These are phyloP conservation scores for Chroicocephalus ridibundus DNA, from an alignment of 2,113 vertebrate genomes.

Conservation along the genomic window DNA sequence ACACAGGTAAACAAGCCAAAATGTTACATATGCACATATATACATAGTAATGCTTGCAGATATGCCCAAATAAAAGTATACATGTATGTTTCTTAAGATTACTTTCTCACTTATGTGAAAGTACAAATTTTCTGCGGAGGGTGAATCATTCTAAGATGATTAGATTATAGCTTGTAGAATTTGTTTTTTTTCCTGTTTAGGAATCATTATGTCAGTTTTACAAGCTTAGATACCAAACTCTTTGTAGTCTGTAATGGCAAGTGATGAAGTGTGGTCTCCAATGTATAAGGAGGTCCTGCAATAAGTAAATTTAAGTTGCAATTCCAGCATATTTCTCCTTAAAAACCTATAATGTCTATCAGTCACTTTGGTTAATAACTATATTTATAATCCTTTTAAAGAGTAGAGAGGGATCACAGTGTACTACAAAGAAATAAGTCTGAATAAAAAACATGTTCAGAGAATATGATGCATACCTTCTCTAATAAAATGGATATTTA, in stretches of 20 bases:
- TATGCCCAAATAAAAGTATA: not conserved
- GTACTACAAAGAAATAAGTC: not conserved
- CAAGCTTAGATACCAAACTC: not conserved
- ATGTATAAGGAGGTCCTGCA: not conserved
- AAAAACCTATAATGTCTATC: not conserved
- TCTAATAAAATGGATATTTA: not conserved
- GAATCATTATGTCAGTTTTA: not conserved
- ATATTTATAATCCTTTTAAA: not conserved
- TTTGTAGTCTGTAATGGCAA: not conserved
- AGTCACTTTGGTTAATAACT: not conserved
- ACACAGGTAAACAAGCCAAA: not conserved
- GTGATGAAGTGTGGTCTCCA: not conserved
- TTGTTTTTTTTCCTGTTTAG: not conserved
- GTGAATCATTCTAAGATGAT: not conserved
- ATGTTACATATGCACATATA: not conserved
- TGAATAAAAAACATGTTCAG: not conserved
- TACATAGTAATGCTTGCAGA: not conserved
- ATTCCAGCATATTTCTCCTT: not conserved
- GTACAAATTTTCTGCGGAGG: not conserved
- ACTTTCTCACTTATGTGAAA: not conserved
- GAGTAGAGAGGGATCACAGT: not conserved
- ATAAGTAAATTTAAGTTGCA: not conserved
- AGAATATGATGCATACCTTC: not conserved
- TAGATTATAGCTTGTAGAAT: not conserved
- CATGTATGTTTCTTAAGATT: not conserved